phyloP scores from a whole-genome alignment of 2,113 vertebrate species.

The Hippoglossus stenolepis region DNA sequence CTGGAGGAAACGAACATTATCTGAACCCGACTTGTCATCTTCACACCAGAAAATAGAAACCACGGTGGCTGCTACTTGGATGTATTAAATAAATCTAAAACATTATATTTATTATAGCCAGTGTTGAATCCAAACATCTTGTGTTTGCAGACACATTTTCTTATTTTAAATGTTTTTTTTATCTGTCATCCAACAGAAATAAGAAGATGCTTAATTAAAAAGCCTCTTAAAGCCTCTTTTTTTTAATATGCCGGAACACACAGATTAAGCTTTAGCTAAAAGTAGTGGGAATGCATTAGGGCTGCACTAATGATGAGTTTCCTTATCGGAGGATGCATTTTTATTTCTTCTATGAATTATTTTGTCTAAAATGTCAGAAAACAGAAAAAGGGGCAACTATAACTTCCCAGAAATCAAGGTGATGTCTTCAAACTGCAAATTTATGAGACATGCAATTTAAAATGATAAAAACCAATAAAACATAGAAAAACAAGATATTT shows the following conservation, averaged over 20 bases:
- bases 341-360: background rate
- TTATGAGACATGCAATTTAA: no score
- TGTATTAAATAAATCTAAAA: background rate
- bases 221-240: background rate
- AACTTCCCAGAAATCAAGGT: background rate
- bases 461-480: background rate
- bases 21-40: constrained; percentile 23
- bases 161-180: background rate
- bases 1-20: constrained; percentile 40
- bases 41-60: background rate
- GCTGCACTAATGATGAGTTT: background rate
- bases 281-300: background rate
- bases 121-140: background rate
- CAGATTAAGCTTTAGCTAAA: background rate
- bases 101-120: background rate
- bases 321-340: background rate
- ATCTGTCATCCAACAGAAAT: background rate
- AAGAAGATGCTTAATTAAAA: background rate
- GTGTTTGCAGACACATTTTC: background rate
- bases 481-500: background rate
- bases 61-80: background rate
- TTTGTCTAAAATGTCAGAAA: background rate
- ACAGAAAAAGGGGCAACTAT: background rate
- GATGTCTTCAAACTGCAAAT: no score
- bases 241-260: background rate